Conservation (phyloP, 2,888 invertebrate genomes). For the Crossocerus cetratus region DNA sequence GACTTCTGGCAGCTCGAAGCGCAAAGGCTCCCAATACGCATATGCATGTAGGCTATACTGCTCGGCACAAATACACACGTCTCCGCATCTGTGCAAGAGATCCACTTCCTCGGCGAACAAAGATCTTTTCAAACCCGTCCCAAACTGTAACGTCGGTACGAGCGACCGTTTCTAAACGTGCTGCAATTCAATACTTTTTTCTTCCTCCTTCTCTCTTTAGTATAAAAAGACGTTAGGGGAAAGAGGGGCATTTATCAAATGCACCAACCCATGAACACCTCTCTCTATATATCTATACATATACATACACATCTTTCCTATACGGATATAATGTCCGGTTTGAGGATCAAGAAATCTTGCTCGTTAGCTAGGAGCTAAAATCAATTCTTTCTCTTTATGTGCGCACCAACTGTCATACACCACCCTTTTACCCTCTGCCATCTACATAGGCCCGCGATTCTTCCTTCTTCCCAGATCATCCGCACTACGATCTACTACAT, state of each 20-base stretch:
- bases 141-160: constrained; percentile 68
- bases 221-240: background rate
- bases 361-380: background rate
- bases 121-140: constrained; percentile 73
- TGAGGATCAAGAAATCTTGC: background rate
- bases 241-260: background rate
- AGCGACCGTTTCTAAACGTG: constrained; percentile 56
- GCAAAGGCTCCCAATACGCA: background rate
- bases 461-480: too few relatives aligned
- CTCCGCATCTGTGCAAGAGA: constrained; percentile 52
- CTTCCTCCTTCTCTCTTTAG: constrained; percentile 4
- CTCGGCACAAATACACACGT: too few relatives aligned
- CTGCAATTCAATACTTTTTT: constrained; percentile 49
- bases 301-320: background rate
- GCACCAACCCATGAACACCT: background rate
- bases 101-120: constrained; percentile 71
- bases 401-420: background rate
- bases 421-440: too few relatives aligned
- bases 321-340: constrained; percentile 4
- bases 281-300: too few relatives aligned
- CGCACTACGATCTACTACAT: too few relatives aligned
- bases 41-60: too few relatives aligned
- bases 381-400: background rate
- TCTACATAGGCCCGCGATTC: too few relatives aligned
- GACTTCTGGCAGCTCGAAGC: constrained; percentile 66